A percentile compares a stretch with the other conserved stretches of the same genome.
These are phyloP conservation scores for Cyphomyrus plagiostoma DNA, from an alignment of 2,113 vertebrate genomes.

Conservation along the genomic window DNA sequence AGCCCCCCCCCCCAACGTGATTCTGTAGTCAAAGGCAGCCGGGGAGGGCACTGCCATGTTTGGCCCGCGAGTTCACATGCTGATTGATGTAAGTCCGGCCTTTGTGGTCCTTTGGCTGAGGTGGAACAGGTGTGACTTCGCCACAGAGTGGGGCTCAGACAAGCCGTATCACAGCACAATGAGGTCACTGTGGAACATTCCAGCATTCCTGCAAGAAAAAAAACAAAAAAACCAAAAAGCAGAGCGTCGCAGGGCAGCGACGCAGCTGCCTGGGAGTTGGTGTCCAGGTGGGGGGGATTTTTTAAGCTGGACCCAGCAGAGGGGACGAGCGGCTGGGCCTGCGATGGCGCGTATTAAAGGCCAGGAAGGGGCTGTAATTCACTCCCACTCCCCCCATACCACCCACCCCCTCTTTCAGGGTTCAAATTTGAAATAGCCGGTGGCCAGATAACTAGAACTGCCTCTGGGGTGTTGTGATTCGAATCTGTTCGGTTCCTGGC, in stretches of 20 bases:
- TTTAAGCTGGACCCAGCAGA: constrained; percentile 46
- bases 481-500: not conserved
- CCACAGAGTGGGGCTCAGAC: constrained; percentile 64
- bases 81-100: constrained; percentile 69
- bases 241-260: constrained; percentile 56
- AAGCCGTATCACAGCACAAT: constrained; percentile 65
- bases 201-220: constrained; percentile 59
- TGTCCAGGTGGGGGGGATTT: constrained; percentile 60
- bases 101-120: constrained; percentile 68
- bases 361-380: not conserved
- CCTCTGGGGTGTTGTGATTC: not conserved
- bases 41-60: constrained; percentile 35
- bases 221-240: constrained; percentile 46
- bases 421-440: not conserved
- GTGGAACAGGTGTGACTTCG: constrained; percentile 76
- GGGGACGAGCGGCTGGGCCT: constrained; percentile 41
- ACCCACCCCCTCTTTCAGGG: constrained; percentile 9
- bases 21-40: constrained; percentile 45
- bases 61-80: constrained; percentile 49
- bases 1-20: constrained; percentile 5
- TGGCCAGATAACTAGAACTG: not conserved
- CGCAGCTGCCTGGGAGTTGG: constrained; percentile 49
- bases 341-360: constrained; percentile 25
- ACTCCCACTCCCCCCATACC: not conserved
- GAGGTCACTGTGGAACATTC: constrained; percentile 66